A percentile compares a stretch with the other conserved stretches of the same genome.
Conservation (phyloP, 2,113 vertebrate genomes). For the Nothocercus nigrocapillus region DNA sequence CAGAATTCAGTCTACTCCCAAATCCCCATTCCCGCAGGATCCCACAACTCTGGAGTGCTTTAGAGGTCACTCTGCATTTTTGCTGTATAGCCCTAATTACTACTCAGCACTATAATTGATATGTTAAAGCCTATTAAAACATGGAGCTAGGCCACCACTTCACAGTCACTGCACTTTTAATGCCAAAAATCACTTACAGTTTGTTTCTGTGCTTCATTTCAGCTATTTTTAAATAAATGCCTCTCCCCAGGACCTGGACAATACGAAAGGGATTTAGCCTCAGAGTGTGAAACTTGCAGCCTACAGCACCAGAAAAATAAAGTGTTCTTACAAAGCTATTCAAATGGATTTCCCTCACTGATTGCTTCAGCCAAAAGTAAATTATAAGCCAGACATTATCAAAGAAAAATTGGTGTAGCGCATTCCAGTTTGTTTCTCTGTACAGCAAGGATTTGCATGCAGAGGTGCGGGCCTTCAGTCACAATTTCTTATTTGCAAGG, state of each 20-base stretch:
- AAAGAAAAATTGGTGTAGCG: conserved; percentile 45
- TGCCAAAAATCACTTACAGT: conserved; percentile 70
- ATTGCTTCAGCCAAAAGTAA: conserved; percentile 53
- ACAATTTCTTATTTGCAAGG: conserved; percentile 1
- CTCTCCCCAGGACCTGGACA: conserved; percentile 49
- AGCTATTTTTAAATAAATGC: conserved; percentile 60
- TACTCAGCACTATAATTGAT: conserved; percentile 66
- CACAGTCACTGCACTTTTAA: conserved; percentile 55
- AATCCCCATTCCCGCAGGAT: conserved; percentile 43
- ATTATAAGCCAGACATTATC: conserved; percentile 64
- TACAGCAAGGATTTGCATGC: neutral
- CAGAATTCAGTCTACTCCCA: conserved; percentile 27
- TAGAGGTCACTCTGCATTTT: conserved; percentile 58
- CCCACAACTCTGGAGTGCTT: conserved; percentile 1
- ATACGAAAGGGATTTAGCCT: conserved; percentile 42
- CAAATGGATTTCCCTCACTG: conserved; percentile 60
- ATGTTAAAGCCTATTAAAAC: conserved; percentile 71
- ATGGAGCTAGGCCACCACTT: conserved; percentile 60
- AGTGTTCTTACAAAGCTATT: conserved; percentile 48
- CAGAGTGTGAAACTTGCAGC: conserved; percentile 58
- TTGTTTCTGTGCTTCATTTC: conserved; percentile 66
- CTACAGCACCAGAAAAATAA: conserved; percentile 59
- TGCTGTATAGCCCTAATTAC: conserved; percentile 56
- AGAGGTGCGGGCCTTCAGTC: neutral
- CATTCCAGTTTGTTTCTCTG: conserved; percentile 49